A percentile compares a stretch with the other conserved stretches of the same genome.
phyloP scores from a whole-genome alignment of 2,888 invertebrate genomes.

The Chloroclysta siterata region DNA sequence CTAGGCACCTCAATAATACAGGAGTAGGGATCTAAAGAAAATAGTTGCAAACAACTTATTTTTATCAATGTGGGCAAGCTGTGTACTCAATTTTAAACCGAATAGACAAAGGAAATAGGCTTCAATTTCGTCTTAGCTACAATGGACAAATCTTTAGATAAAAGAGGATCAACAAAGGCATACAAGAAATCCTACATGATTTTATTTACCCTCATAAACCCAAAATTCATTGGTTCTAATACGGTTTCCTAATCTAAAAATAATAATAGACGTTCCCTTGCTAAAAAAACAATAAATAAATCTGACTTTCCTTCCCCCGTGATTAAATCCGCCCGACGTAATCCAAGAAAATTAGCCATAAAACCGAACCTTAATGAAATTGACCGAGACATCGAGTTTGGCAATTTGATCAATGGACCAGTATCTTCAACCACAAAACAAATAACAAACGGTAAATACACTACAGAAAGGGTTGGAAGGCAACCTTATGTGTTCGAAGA shows the following conservation, averaged over 20 bases:
- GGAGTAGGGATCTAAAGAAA: background rate
- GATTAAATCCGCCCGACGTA: conserved; percentile 49
- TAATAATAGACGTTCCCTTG: background rate
- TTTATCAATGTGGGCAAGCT: background rate
- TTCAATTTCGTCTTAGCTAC: background rate
- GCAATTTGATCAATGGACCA: conserved; percentile 39
- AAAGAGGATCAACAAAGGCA: background rate
- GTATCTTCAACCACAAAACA: conserved; percentile 22
- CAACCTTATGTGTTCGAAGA: background rate
- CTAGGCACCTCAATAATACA: background rate
- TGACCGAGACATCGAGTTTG: conserved; percentile 46
- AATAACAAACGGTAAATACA: background rate
- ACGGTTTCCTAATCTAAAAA: background rate
- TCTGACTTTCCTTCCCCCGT: conserved; percentile 30
- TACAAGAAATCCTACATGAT: background rate
- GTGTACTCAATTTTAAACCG: background rate
- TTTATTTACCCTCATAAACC: conserved; percentile 2
- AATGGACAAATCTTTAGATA: background rate
- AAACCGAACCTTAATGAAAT: conserved; percentile 58
- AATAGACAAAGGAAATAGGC: background rate
- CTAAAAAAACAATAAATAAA: conserved; percentile 14
- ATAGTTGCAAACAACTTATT: background rate
- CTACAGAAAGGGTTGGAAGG: background rate
- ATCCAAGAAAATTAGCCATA: conserved; percentile 52
- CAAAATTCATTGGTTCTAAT: background rate